Conservation (phyloP, 2,113 vertebrate genomes). For the Oncorhynchus tshawytscha region DNA sequence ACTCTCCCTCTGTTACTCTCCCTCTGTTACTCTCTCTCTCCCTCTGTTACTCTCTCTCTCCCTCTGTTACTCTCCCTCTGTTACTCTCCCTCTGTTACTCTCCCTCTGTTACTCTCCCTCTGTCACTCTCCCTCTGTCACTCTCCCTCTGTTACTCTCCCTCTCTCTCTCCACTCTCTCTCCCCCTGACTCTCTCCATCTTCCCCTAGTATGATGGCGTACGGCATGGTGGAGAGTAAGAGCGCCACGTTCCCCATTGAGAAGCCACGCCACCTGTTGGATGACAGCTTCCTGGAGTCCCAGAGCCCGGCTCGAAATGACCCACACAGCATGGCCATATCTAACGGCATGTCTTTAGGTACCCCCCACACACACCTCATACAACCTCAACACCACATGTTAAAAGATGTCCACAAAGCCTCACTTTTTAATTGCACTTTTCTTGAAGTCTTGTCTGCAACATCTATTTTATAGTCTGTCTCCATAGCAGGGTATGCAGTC, state of each 20-base stretch:
- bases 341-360: constrained; percentile 88
- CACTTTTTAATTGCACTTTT: too few relatives aligned
- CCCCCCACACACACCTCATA: neutral
- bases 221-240: constrained; percentile 89
- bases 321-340: constrained; percentile 68
- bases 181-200: constrained; percentile 5
- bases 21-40: too few relatives aligned
- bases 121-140: neutral
- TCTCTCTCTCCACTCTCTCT: neutral
- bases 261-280: constrained; percentile 92
- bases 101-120: too few relatives aligned
- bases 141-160: neutral
- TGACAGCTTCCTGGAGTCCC: constrained; percentile 92
- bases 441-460: too few relatives aligned
- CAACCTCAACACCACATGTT: too few relatives aligned
- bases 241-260: constrained; percentile 89
- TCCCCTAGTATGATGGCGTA: constrained; percentile 86
- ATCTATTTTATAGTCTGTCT: too few relatives aligned
- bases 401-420: too few relatives aligned
- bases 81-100: too few relatives aligned
- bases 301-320: constrained; percentile 80
- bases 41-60: too few relatives aligned
- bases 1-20: too few relatives aligned
- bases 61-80: too few relatives aligned
- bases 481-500: too few relatives aligned